Evolutionary conservation across 2,113 vertebrate genomes (phyloP).

Genomic region (Alligator sinensis): DNA sequence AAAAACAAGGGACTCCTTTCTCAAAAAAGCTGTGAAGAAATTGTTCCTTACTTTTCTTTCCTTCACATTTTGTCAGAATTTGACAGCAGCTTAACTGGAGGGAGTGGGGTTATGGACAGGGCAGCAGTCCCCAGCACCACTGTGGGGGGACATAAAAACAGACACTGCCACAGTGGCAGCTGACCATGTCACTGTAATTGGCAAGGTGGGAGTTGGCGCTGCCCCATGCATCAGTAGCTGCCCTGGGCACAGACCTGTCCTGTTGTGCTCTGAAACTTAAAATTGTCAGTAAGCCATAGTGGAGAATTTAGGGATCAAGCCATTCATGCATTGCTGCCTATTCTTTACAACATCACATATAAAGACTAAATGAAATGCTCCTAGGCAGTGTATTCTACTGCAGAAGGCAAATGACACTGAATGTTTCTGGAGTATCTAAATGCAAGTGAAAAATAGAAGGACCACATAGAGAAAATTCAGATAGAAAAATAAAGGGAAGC

Average conservation of each 20-base stretch:
- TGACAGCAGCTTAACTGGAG: no score
- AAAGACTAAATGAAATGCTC: not conserved
- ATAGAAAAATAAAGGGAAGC: not conserved
- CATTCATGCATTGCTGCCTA: not conserved
- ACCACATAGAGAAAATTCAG: rapidly evolving
- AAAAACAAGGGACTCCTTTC: not conserved
- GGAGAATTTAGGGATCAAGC: not conserved
- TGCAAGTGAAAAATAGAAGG: not conserved
- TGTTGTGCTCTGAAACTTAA: not conserved
- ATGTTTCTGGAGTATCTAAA: not conserved
- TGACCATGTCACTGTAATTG: no score
- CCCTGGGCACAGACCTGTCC: no score
- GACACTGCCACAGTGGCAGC: no score
- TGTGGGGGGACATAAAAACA: no score
- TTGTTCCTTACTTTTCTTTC: not conserved
- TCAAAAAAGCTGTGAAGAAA: not conserved
- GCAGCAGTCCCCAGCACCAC: no score
- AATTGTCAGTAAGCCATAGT: not conserved
- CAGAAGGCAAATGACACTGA: not conserved
- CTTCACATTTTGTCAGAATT: no score
- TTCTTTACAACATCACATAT: not conserved
- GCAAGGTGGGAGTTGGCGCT: no score
- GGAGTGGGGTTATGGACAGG: no score
- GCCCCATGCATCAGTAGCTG: no score
- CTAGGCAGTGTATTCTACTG: not conserved